Percentiles rank a stretch among this genome's conserved stretches.
Evolutionary conservation across 2,888 invertebrate species (phyloP).

Genomic region (Drosophila mayaguana): DNA sequence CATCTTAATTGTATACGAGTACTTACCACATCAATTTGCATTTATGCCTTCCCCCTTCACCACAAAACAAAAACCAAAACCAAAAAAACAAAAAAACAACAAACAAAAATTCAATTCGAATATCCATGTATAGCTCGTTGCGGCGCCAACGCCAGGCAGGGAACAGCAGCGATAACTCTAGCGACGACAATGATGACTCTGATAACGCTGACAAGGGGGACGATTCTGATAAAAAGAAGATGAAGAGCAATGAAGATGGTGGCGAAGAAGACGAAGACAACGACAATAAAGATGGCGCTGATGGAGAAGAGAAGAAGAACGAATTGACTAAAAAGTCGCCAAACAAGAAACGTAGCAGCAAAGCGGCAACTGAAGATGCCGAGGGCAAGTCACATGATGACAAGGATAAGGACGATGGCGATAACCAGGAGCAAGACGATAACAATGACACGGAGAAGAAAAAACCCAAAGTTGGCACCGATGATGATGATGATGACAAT

Average conservation of each 20-base stretch:
- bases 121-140: slow-evolving; percentile 82
- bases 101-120: slow-evolving; percentile 65
- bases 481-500: slow-evolving; percentile 53
- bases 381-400: slow-evolving; percentile 83
- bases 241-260: slow-evolving; percentile 63
- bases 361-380: slow-evolving; percentile 53
- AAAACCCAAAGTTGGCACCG: slow-evolving; percentile 58
- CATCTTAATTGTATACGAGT: slow-evolving; percentile 44
- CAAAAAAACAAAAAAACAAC: slow-evolving; percentile 28
- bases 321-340: slow-evolving; percentile 57
- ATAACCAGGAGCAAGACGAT: slow-evolving; percentile 57
- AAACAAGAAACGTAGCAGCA: slow-evolving; percentile 66
- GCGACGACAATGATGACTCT: slow-evolving; percentile 72
- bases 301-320: slow-evolving; percentile 70
- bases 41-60: slow-evolving; percentile 59
- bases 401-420: slow-evolving; percentile 65
- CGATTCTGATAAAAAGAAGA: slow-evolving; percentile 74
- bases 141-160: slow-evolving; percentile 83
- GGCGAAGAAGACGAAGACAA: slow-evolving; percentile 68
- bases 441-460: slow-evolving; percentile 69
- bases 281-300: slow-evolving; percentile 66
- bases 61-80: slow-evolving; percentile 40
- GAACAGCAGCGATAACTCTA: slow-evolving; percentile 78
- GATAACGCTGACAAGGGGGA: slow-evolving; percentile 74
- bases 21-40: slow-evolving; percentile 69